Percentiles rank a stretch among this genome's conserved stretches.
Conservation (phyloP, 2,797 vertebrate species). For the Pelodytes ibericus region DNA sequence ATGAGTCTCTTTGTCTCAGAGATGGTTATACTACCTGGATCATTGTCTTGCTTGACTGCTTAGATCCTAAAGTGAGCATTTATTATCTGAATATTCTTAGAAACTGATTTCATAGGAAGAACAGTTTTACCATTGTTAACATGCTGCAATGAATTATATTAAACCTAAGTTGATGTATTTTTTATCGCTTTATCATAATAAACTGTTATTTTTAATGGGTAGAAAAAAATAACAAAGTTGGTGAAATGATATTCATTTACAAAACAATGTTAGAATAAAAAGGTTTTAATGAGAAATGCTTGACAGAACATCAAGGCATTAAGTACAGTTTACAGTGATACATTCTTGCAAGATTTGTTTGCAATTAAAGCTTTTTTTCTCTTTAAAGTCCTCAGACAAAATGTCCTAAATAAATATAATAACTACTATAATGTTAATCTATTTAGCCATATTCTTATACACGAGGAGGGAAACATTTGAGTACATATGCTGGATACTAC, state of each 20-base stretch:
- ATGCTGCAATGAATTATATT: constrained; percentile 42
- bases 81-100: constrained; percentile 49
- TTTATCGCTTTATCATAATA: constrained; percentile 27
- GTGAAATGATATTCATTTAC: constrained; percentile 17
- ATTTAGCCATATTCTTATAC: no score
- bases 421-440: no score
- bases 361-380: background rate
- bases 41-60: constrained; percentile 54
- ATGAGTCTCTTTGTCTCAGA: constrained; percentile 50
- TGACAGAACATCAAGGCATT: constrained; percentile 27
- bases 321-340: constrained; percentile 15
- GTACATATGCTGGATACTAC: no score
- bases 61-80: constrained; percentile 49
- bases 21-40: constrained; percentile 52
- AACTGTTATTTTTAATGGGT: constrained; percentile 28
- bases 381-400: no score
- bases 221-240: constrained; percentile 18
- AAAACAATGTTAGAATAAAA: constrained; percentile 23
- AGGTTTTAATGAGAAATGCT: constrained; percentile 38
- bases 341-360: background rate
- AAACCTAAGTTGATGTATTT: constrained; percentile 26
- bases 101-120: constrained; percentile 46
- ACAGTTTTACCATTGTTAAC: constrained; percentile 35
- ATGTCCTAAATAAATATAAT: no score
- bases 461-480: no score